Conservation (phyloP, 1,140 invertebrate genomes). For the Drosophila pectinifera region DNA sequence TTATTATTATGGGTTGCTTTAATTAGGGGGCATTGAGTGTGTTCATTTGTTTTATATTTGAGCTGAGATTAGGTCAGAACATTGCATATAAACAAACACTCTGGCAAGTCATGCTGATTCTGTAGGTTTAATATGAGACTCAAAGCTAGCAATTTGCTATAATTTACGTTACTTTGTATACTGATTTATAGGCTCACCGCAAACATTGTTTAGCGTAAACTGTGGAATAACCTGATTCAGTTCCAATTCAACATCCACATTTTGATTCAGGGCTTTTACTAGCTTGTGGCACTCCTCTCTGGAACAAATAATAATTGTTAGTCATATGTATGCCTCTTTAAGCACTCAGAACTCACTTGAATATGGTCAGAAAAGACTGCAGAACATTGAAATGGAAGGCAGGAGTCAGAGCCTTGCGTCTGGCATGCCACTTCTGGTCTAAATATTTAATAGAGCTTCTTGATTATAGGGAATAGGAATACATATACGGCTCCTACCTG, state of each 20-base stretch:
- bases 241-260: conserved; percentile 48
- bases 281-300: conserved; percentile 70
- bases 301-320: background rate
- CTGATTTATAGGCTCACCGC: conserved; percentile 85
- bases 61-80: background rate
- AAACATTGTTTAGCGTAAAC: conserved; percentile 92
- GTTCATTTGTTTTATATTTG: background rate
- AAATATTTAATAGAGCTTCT: background rate
- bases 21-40: background rate
- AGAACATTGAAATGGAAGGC: conserved; percentile 95
- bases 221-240: conserved; percentile 88
- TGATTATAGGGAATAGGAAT: background rate
- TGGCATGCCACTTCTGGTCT: conserved; percentile 89
- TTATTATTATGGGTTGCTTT: background rate
- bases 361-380: conserved; percentile 8
- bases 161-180: background rate
- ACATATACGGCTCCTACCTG: conserved; percentile 83
- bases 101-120: conserved; percentile 20
- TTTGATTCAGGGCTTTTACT: conserved; percentile 47
- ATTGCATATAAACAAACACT: conserved; percentile 1
- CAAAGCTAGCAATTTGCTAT: background rate
- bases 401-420: conserved; percentile 93
- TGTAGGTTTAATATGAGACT: background rate
- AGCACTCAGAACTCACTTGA: background rate
- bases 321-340: too few species aligned